Conservation (phyloP, 2,888 invertebrate genomes). For the Fabriciana adippe region DNA sequence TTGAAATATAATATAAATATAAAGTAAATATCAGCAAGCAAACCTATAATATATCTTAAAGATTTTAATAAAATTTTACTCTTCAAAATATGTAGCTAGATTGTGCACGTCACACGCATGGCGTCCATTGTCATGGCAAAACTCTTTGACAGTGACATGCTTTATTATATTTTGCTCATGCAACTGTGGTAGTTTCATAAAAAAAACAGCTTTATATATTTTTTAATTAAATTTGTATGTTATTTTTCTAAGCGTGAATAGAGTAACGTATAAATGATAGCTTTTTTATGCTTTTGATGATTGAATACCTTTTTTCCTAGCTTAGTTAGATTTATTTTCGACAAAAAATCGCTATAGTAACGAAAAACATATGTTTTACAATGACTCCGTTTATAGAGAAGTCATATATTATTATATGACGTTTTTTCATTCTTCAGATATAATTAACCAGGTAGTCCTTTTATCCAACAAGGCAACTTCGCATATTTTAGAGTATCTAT, state of each 20-base stretch:
- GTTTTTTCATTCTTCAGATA: no score
- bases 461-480: no score
- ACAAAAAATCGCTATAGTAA: no score
- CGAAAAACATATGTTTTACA: no score
- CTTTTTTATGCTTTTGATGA: not conserved
- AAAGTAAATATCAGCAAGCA: no score
- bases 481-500: no score
- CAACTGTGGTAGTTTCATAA: conserved; percentile 10
- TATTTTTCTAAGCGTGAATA: not conserved
- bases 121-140: conserved; percentile 50
- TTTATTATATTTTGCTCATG: conserved; percentile 53
- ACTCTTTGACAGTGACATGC: conserved; percentile 65
- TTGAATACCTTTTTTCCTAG: no score
- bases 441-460: no score
- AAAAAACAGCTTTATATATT: conserved; percentile 7
- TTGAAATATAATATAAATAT: no score
- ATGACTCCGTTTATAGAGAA: no score
- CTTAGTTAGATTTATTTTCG: no score
- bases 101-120: conserved; percentile 36
- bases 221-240: conserved; percentile 5
- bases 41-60: not conserved
- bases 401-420: no score
- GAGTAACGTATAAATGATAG: not conserved
- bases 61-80: conserved; percentile 15
- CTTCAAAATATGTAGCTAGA: conserved; percentile 26